A percentile compares a stretch with the other conserved stretches of the same genome.
phyloP scores from a whole-genome alignment of 2,113 vertebrate genomes.

The Heterotis niloticus region DNA sequence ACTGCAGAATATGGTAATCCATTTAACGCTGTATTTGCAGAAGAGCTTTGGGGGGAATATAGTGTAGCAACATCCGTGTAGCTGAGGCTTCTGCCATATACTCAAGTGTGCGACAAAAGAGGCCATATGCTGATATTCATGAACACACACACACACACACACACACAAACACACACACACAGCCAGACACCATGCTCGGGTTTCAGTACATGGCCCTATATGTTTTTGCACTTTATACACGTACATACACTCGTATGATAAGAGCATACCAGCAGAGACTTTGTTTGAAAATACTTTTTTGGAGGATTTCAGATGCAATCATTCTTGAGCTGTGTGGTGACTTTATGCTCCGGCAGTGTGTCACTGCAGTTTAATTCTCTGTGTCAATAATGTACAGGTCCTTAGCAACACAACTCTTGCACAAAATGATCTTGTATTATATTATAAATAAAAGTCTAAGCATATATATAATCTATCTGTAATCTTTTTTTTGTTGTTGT shows the following conservation, averaged over 20 bases:
- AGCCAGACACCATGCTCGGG: slow-evolving; percentile 59
- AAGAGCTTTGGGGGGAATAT: slow-evolving; percentile 47
- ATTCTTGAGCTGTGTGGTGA: slow-evolving; percentile 66
- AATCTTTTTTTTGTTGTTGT: slow-evolving; percentile 12
- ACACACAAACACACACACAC: slow-evolving; percentile 26
- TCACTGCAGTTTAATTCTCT: slow-evolving; percentile 69
- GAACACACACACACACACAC: slow-evolving; percentile 28
- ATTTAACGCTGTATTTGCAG: slow-evolving; percentile 56
- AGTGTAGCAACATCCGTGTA: slow-evolving; percentile 40
- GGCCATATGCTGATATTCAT: slow-evolving; percentile 56
- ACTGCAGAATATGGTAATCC: slow-evolving; percentile 72
- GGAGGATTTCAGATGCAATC: slow-evolving; percentile 64
- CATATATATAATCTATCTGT: slow-evolving; percentile 41
- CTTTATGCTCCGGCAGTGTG: slow-evolving; percentile 66
- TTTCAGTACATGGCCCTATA: slow-evolving; percentile 27
- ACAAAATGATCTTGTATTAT: slow-evolving; percentile 98
- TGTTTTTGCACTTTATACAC: slow-evolving; percentile 18
- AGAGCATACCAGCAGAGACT: slow-evolving; percentile 56
- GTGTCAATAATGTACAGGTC: slow-evolving; percentile 81
- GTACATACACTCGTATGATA: slow-evolving; percentile 30
- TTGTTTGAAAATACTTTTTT: slow-evolving; percentile 55
- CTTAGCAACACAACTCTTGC: slow-evolving; percentile 84
- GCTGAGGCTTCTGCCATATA: slow-evolving; percentile 46
- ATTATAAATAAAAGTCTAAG: slow-evolving; percentile 95
- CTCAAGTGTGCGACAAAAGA: slow-evolving; percentile 46